Percentiles rank a stretch among this genome's conserved stretches.
These are phyloP conservation scores for Polyploca ridens DNA, from an alignment of 2,888 invertebrate genomes.

Conservation along the genomic window DNA sequence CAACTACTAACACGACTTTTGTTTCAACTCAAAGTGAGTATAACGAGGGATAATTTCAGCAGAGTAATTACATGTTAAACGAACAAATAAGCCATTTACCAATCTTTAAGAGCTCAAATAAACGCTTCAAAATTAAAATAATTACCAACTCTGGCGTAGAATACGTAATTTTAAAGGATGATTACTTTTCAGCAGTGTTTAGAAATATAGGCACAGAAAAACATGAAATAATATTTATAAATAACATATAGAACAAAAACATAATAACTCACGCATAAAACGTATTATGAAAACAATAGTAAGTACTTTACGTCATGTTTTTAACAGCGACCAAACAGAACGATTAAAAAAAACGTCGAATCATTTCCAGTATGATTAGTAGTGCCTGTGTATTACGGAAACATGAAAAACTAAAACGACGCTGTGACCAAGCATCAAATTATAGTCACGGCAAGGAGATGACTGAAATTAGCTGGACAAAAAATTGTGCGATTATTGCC, in stretches of 20 bases:
- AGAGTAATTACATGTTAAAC: too few relatives aligned
- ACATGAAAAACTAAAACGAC: slow-evolving; percentile 21
- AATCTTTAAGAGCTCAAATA: neutral
- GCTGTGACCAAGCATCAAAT: slow-evolving; percentile 23
- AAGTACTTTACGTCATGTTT: neutral
- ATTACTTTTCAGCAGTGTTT: neutral
- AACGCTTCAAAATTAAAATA: neutral
- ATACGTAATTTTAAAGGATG: neutral
- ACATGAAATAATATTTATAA: slow-evolving; percentile 5
- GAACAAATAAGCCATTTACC: neutral
- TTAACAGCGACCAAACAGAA: neutral
- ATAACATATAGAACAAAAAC: neutral
- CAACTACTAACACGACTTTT: neutral
- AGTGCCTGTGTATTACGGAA: slow-evolving; percentile 1
- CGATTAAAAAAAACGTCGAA: slow-evolving; percentile 4
- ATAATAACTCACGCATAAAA: neutral
- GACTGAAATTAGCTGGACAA: slow-evolving; percentile 41
- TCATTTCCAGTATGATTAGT: slow-evolving; percentile 6
- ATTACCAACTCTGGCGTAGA: neutral
- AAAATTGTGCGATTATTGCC: slow-evolving; percentile 40
- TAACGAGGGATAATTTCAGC: too few relatives aligned
- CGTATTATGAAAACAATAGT: neutral
- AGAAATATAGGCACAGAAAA: neutral
- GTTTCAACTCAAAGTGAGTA: too few relatives aligned
- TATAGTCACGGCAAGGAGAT: slow-evolving; percentile 26